A percentile compares a stretch with the other conserved stretches of the same genome.
Conservation (phyloP, 1,140 invertebrate genomes). For the Sminthurides bifidus region DNA sequence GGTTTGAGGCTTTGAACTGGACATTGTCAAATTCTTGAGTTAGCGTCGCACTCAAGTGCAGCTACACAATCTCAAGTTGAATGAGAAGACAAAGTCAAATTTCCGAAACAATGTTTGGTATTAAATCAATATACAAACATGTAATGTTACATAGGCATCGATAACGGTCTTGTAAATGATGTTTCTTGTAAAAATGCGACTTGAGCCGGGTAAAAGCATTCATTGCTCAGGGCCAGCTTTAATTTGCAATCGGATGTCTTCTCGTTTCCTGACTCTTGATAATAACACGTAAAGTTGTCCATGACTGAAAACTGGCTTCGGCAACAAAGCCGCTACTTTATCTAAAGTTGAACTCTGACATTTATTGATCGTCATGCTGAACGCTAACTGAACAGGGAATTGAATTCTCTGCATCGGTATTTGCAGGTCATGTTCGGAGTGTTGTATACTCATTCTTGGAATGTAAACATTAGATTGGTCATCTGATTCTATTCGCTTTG, state of each 20-base stretch:
- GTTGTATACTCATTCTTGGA: neutral
- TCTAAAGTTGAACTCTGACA: conserved; percentile 31
- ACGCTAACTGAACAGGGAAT: conserved; percentile 37
- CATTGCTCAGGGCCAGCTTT: neutral
- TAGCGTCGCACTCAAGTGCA: too few species aligned
- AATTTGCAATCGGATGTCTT: neutral
- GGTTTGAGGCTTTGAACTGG: too few species aligned
- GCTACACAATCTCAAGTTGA: too few species aligned
- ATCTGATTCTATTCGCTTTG: neutral
- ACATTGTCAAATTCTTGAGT: too few species aligned
- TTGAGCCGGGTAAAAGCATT: too few species aligned
- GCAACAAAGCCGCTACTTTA: conserved; percentile 3
- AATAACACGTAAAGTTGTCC: conserved; percentile 13
- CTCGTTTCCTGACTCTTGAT: neutral
- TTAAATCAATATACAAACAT: too few species aligned
- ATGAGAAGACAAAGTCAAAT: too few species aligned
- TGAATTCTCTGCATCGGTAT: conserved; percentile 34
- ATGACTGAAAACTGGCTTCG: conserved; percentile 6
- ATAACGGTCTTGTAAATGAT: too few species aligned
- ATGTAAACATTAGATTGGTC: neutral
- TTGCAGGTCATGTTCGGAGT: neutral
- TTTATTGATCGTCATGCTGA: conserved; percentile 39
- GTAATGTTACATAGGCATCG: too few species aligned
- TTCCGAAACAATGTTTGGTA: too few species aligned
- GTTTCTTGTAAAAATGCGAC: too few species aligned